A percentile compares a stretch with the other conserved stretches of the same genome.
phyloP scores from a whole-genome alignment of 2,888 invertebrate genomes.

The Sarcophaga variegata region DNA sequence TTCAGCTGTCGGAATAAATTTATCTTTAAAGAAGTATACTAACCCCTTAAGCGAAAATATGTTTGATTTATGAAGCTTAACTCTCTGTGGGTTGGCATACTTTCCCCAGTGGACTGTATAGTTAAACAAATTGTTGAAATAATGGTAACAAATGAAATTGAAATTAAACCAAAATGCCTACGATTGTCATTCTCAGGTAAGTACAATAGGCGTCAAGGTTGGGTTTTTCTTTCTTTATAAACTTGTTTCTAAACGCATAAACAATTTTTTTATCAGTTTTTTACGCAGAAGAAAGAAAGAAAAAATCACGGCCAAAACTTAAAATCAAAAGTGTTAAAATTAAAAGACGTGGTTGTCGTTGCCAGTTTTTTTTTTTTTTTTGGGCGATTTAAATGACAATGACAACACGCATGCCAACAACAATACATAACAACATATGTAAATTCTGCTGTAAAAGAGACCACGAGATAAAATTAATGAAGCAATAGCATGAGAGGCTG shows the following conservation, averaged over 20 bases:
- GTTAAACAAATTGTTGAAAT: not conserved
- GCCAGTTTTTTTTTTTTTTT: not conserved
- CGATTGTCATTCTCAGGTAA: too few species aligned
- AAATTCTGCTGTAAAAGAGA: not conserved
- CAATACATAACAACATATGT: not conserved
- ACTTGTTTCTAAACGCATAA: conserved; percentile 48
- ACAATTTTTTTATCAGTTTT: conserved; percentile 29
- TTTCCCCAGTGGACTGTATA: not conserved
- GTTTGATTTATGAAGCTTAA: too few species aligned
- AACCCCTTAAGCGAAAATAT: too few species aligned
- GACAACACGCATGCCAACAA: not conserved
- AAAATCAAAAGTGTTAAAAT: conserved; percentile 32
- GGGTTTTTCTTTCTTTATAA: conserved; percentile 8
- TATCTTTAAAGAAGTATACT: too few species aligned
- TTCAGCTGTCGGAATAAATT: too few species aligned
- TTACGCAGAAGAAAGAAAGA: not conserved
- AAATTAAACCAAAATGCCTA: conserved; percentile 4
- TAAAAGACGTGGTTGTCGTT: not conserved
- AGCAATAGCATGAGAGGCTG: not conserved
- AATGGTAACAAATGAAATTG: conserved; percentile 40
- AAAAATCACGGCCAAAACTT: not conserved
- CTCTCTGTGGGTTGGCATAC: not conserved
- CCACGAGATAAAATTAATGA: conserved; percentile 38
- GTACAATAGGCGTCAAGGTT: conserved; percentile 45
- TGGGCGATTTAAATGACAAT: conserved; percentile 35